Base-by-base conservation (phyloP, 1,140 invertebrate species). In the Dryas iulia region DNA sequence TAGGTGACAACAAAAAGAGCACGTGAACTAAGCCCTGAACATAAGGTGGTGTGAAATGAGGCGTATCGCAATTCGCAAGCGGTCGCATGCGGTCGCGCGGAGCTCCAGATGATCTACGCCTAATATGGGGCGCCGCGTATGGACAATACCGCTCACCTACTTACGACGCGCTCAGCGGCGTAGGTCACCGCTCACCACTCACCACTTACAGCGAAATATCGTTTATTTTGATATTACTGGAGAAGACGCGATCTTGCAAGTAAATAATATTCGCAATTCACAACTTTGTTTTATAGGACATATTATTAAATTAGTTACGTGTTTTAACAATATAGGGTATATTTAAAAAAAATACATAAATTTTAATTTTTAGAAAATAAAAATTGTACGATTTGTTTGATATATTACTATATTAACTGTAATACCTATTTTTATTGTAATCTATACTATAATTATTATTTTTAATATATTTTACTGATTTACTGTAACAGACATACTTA, bases 71-170 rank as follows among this genome's bases (percentile, higher is more conserved):
- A 21, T 47, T 21, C 39, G 39, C 18, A 47, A 18, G 39, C 21
- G n/a, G 39, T 47, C 18, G 21, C 39, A 47, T 18, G 54, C 53
- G 30, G 24, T 33, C 30, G 52, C 47, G 58, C n/a, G n/a, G n/a
- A n/a, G n/a, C 39, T 64, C 70, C 73, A 74, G 79, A 76, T 73
- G 71, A 74, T 77, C 71, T 74, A 68, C 63, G 69, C 69, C 78
- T 71, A 79, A 84, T 78, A 82, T 62, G 80, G 82, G 57, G 30
- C 56, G 21, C 65, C 66, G 28, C 23, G 58, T 74, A 80, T 81
- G 80, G 78, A 66, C 79, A 64, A 59, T 71, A 67, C 35, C 39
- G 57, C 63, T 71, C 65, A 65, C 65, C 69, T 71, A 69, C 73
- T 69, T 72, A 65, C 66, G 64, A n/a, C n/a, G n/a, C n/a, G n/a